Percentiles rank a stretch among this genome's conserved stretches.
Conservation (phyloP, 2,797 vertebrate species). For the Acridotheres tristis region DNA sequence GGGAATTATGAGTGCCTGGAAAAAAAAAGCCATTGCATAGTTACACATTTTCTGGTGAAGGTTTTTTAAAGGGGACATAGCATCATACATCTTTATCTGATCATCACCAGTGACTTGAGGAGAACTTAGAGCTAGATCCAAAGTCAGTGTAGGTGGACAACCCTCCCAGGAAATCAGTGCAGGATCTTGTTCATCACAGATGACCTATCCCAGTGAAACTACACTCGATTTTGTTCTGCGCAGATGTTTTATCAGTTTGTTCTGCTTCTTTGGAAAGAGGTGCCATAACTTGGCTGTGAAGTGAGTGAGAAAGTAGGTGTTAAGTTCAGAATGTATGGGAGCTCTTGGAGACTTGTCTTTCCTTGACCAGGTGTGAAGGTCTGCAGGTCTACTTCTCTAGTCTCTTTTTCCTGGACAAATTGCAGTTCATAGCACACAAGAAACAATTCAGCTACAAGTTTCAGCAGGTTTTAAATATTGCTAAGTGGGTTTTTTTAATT, state of each 20-base stretch:
- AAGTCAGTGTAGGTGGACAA: neutral
- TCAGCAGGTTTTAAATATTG: constrained; percentile 13
- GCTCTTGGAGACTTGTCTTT: constrained; percentile 52
- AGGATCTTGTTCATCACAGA: neutral
- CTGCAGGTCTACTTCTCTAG: constrained; percentile 44
- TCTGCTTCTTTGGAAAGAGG: neutral
- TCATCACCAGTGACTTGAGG: neutral
- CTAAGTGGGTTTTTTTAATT: neutral
- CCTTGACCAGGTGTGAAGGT: constrained; percentile 50
- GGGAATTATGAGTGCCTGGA: neutral
- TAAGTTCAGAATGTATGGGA: constrained; percentile 40
- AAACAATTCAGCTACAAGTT: constrained; percentile 46
- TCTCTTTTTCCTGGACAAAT: constrained; percentile 51
- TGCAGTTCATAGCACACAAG: constrained; percentile 48
- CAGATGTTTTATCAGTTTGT: neutral
- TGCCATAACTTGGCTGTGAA: neutral
- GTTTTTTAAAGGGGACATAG: neutral
- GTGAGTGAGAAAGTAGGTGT: constrained; percentile 26
- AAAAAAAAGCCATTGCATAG: neutral
- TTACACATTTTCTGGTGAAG: neutral
- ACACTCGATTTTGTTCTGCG: neutral
- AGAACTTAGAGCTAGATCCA: neutral
- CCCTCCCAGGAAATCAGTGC: neutral
- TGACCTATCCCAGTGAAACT: neutral
- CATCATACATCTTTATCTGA: neutral